Percentiles rank a stretch among this genome's conserved stretches.
Conservation (phyloP, 2,888 invertebrate genomes). For the Chaitophorus viminalis region DNA sequence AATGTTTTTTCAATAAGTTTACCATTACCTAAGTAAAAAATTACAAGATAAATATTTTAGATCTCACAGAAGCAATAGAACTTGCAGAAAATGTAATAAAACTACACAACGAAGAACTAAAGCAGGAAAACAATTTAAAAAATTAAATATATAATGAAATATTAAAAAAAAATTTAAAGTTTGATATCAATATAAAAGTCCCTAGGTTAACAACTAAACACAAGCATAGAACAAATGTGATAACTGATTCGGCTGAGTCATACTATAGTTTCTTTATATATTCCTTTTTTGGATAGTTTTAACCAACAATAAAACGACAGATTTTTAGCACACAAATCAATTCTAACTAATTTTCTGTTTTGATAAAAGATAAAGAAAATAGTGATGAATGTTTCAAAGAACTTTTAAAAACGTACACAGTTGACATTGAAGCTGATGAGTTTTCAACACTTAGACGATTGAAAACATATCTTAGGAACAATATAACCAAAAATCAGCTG, state of each 20-base stretch:
- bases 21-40: constrained; percentile 28
- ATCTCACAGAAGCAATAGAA: constrained; percentile 17
- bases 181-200: too few species aligned
- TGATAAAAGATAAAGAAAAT: constrained; percentile 3
- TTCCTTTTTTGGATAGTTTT: too few species aligned
- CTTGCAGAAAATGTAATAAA: constrained; percentile 15
- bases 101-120: background rate
- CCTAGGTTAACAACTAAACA: too few species aligned
- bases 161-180: constrained; percentile 23
- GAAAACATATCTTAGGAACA: constrained; percentile 19
- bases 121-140: constrained; percentile 7
- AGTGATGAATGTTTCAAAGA: background rate
- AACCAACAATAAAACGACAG: too few species aligned
- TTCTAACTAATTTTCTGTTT: too few species aligned
- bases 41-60: constrained; percentile 24
- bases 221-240: too few species aligned
- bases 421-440: constrained; percentile 5
- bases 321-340: too few species aligned
- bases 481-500: constrained; percentile 1
- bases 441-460: constrained; percentile 10
- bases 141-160: constrained; percentile 19
- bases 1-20: constrained; percentile 19
- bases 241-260: too few species aligned
- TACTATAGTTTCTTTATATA: too few species aligned
- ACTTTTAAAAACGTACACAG: constrained; percentile 5